Evolutionary conservation across 2,113 vertebrate species (phyloP).

Genomic region (Planiliza haematocheilus): DNA sequence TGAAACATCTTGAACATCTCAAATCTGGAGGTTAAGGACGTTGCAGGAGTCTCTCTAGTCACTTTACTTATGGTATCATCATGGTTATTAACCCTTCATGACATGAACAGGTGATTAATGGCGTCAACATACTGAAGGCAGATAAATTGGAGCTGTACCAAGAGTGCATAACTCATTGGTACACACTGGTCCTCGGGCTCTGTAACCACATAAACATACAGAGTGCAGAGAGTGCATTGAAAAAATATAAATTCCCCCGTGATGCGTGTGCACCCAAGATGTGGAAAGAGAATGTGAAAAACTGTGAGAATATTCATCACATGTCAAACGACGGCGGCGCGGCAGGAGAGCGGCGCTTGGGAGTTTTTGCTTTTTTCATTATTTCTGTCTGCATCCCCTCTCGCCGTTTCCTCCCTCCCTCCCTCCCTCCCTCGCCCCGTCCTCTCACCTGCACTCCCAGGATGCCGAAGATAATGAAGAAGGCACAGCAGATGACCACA

Average conservation of each 20-base stretch:
- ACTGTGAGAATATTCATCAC: neutral
- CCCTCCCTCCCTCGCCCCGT: neutral
- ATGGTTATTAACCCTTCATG: slow-evolving; percentile 32
- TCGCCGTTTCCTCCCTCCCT: neutral
- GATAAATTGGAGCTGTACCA: slow-evolving; percentile 20
- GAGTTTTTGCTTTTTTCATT: slow-evolving; percentile 2
- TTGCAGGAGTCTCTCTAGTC: slow-evolving; percentile 5
- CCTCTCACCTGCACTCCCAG: slow-evolving; percentile 96
- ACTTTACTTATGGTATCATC: neutral
- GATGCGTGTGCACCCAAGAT: neutral
- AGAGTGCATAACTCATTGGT: slow-evolving; percentile 24
- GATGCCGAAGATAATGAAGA: slow-evolving; percentile 99
- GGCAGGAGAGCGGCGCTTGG: neutral
- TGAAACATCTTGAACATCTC: slow-evolving; percentile 9
- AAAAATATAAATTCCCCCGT: neutral
- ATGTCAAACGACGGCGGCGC: neutral
- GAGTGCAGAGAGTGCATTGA: neutral
- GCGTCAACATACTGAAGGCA: slow-evolving; percentile 19
- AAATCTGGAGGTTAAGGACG: neutral
- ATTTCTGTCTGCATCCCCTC: neutral
- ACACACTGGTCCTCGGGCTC: slow-evolving; percentile 32
- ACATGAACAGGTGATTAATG: slow-evolving; percentile 36
- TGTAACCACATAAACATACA: neutral
- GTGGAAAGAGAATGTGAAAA: neutral
- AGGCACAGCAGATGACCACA: slow-evolving; percentile 99